Percentiles rank a stretch among this genome's conserved stretches.
phyloP scores from a whole-genome alignment of 1,140 invertebrate species.

The Drusus annulatus region DNA sequence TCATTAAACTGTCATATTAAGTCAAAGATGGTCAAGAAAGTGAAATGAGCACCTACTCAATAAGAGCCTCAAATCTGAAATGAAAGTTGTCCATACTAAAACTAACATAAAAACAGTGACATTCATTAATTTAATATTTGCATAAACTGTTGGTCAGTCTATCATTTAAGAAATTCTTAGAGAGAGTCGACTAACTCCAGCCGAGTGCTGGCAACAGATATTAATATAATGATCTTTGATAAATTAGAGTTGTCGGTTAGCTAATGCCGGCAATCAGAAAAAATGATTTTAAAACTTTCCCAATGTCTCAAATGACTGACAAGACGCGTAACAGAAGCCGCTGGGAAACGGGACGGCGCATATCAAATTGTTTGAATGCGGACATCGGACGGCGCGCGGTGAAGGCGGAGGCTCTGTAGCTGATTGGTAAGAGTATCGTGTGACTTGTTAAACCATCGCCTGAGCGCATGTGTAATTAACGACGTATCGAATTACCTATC shows the following conservation, averaged over 20 bases:
- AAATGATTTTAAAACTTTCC: background rate
- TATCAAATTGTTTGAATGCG: constrained; percentile 5
- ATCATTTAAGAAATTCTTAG: background rate
- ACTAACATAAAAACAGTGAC: background rate
- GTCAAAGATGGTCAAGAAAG: no score
- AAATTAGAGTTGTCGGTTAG: no score
- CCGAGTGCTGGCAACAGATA: background rate
- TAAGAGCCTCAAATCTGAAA: background rate
- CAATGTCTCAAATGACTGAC: background rate
- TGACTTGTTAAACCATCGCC: background rate
- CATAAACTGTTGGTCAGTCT: background rate
- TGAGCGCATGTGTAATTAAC: background rate
- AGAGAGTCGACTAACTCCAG: background rate
- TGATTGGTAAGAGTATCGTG: background rate
- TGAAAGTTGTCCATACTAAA: background rate
- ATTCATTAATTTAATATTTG: background rate
- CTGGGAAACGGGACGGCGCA: background rate
- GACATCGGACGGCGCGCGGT: background rate
- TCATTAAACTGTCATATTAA: no score
- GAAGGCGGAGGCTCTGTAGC: no score
- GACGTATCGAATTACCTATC: background rate
- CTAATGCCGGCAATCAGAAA: no score
- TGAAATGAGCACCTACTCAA: no score
- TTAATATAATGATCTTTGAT: background rate
- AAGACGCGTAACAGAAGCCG: constrained; percentile 14